These are phyloP conservation scores for Bufo bufo DNA, from an alignment of 2,113 vertebrate species.

Conservation along the genomic window DNA sequence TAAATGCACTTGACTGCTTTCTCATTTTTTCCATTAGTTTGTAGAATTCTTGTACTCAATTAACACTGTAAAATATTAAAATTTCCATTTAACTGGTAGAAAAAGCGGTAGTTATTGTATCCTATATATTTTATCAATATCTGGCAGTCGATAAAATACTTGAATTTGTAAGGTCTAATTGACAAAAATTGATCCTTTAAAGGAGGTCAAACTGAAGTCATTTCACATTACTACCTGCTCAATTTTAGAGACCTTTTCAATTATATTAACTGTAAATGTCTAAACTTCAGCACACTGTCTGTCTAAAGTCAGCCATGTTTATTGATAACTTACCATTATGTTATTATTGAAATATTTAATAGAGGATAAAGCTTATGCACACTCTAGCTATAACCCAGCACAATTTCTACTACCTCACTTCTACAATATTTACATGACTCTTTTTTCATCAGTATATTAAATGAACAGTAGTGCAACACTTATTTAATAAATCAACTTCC, in stretches of 20 bases:
- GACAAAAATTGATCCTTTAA: conserved; percentile 52
- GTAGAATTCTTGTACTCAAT: conserved; percentile 30
- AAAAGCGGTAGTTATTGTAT: conserved; percentile 48
- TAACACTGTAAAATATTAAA: conserved; percentile 49
- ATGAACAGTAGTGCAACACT: background rate
- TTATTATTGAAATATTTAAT: background rate
- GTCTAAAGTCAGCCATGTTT: background rate
- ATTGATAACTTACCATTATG: background rate
- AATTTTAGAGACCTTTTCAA: conserved; percentile 29
- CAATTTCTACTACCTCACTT: background rate
- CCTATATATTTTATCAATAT: conserved; percentile 56
- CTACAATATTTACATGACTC: background rate
- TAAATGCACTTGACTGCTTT: conserved; percentile 26
- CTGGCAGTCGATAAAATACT: conserved; percentile 38
- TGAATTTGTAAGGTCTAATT: conserved; percentile 41
- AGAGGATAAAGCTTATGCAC: background rate
- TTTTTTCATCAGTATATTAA: background rate
- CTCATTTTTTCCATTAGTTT: conserved; percentile 37
- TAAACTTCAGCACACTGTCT: background rate
- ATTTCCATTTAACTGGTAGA: conserved; percentile 29
- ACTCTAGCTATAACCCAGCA: background rate
- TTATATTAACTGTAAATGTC: conserved; percentile 47
- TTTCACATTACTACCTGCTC: conserved; percentile 47
- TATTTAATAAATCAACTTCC: background rate
- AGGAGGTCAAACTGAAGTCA: conserved; percentile 53